Evolutionary conservation across 2,888 invertebrate genomes (phyloP), one percentile per base, ranked within the genome.

Genomic region (Campoplex capitator): DNA sequence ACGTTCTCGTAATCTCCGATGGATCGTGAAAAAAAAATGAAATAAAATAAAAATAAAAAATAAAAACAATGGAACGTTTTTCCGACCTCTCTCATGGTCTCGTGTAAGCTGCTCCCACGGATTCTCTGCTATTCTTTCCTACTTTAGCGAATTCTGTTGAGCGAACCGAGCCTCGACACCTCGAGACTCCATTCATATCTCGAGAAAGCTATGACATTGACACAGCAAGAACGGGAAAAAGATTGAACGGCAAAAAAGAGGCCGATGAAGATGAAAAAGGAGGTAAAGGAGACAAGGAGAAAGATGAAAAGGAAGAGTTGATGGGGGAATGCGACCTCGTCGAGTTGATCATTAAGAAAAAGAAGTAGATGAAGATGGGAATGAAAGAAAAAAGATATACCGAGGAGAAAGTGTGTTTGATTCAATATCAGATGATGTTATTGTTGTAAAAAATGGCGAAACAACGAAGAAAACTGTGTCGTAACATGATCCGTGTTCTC

Each of bases 31-130:
- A 51, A 32, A 83, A 83, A 82, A 68, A 75, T 23, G 23, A 23
- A 23, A 23, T 23, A 38, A 38, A 38, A 38, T 38, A 38, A 38
- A 38, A 38, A 83, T 67, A 48, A 70, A 38, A 58, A 70, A n/a
- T 38, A 65, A 67, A 77, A 86, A 92, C 92, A 92, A 92, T 92
- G 75, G 86, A 83, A 89, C 77, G 88, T 85, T 90, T 91, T 92
- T 91, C 92, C 89, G 89, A 91, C 83, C 90, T 92, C 32, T 90
- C 85, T 91, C 92, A 91, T 89, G 51, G 71, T 83, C 86, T 85
- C 88, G 81, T 74, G 86, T 85, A 78, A 85, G 48, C 79, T 87
- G 48, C 79, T 87, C 87, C 35, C 84, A 84, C 84, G 87, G 56
- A 70, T 87, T 75, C 81, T 54, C 70, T 74, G 51, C 68, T 62